Evolutionary conservation across 1,140 invertebrate genomes (phyloP).

Genomic region (Drosophila lini): DNA sequence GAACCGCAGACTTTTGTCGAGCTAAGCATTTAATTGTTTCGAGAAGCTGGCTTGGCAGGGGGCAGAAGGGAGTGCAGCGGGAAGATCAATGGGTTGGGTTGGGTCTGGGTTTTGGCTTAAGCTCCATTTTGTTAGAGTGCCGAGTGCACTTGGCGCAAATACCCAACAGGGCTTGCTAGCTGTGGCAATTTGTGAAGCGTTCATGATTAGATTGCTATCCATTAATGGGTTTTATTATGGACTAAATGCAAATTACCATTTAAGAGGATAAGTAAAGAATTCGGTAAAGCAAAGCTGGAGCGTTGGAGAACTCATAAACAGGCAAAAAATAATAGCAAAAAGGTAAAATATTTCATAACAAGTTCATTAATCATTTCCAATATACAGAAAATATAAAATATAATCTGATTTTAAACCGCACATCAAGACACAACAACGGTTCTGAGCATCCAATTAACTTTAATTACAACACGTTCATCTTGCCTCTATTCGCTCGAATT

Average conservation of each 20-base stretch:
- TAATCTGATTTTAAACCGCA: slow-evolving; percentile 1
- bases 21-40: slow-evolving; percentile 83
- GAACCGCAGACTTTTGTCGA: slow-evolving; percentile 80
- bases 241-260: slow-evolving; percentile 5
- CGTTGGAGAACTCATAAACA: not conserved
- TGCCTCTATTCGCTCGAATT: not conserved
- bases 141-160: slow-evolving; percentile 16
- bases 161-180: slow-evolving; percentile 3
- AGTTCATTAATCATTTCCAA: slow-evolving; percentile 1
- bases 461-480: slow-evolving; percentile 37
- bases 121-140: slow-evolving; percentile 8
- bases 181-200: slow-evolving; percentile 26
- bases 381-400: not conserved
- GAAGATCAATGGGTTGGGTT: slow-evolving; percentile 21
- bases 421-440: not conserved
- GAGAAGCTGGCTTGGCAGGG: slow-evolving; percentile 42
- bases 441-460: slow-evolving; percentile 4
- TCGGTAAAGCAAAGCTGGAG: not conserved
- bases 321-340: not conserved
- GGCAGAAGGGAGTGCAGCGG: not conserved
- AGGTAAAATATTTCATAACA: not conserved
- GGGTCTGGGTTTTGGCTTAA: not conserved
- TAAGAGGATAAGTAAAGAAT: not conserved
- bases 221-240: slow-evolving; percentile 17
- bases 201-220: slow-evolving; percentile 40